phyloP scores from a whole-genome alignment of 2,797 vertebrate genomes.

The Hapalemur alaotrensis region DNA sequence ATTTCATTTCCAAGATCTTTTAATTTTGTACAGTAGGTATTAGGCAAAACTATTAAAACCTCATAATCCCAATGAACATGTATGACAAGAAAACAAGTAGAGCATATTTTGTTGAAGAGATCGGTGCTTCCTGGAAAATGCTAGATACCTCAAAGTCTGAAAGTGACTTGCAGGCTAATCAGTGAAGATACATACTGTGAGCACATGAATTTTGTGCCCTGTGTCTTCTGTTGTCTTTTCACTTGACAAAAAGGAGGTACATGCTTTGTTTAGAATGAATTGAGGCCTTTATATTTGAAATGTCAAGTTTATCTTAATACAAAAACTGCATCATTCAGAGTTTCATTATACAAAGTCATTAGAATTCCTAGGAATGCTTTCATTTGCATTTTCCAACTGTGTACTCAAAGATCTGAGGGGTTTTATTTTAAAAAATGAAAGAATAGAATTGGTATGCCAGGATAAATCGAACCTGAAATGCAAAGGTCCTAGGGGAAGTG shows the following conservation, averaged over 20 bases:
- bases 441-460: not conserved
- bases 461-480: conserved; percentile 24
- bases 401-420: not conserved
- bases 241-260: not conserved
- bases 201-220: not conserved
- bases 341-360: conserved; percentile 50
- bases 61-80: not conserved
- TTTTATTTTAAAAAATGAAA: conserved; percentile 54
- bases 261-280: not conserved
- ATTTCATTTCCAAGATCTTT: not conserved
- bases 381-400: conserved; percentile 41
- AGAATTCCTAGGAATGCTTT: conserved; percentile 35
- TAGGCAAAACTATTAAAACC: not conserved
- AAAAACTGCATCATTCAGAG: conserved; percentile 7
- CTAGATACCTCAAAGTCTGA: not conserved
- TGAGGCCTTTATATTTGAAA: not conserved
- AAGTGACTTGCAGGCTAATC: not conserved
- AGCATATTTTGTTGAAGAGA: not conserved
- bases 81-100: not conserved
- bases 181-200: not conserved
- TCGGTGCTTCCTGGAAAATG: not conserved
- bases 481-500: not conserved
- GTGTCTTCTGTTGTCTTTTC: not conserved
- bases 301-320: not conserved
- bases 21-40: not conserved